Evolutionary conservation across 2,888 invertebrate species (phyloP).

Genomic region (Panopea generosa): DNA sequence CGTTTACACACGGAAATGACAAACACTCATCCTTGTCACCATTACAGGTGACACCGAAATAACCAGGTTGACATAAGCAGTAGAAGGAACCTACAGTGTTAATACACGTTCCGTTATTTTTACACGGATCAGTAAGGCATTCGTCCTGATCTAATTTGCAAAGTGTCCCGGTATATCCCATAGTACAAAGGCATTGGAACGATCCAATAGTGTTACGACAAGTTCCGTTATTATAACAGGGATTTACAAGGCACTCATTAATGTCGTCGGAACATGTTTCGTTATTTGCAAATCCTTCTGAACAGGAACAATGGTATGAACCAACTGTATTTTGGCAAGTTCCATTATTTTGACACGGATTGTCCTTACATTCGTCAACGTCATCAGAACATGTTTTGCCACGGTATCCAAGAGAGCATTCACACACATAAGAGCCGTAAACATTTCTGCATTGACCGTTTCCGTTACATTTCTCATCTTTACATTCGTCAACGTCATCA

Average conservation of each 20-base stretch:
- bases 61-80: no score
- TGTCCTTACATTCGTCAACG: constrained; percentile 26
- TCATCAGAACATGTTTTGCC: constrained; percentile 12
- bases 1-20: no score
- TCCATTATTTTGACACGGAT: constrained; percentile 22
- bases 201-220: constrained; percentile 27
- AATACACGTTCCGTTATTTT: no score
- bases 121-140: no score
- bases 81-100: neutral
- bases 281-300: constrained; percentile 9
- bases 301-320: constrained; percentile 14
- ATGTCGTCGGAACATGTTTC: constrained; percentile 28
- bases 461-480: neutral
- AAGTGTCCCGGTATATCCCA: constrained; percentile 7
- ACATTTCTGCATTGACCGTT: constrained; percentile 19
- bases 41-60: no score
- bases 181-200: constrained; percentile 22
- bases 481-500: constrained; percentile 16
- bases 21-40: no score
- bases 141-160: no score
- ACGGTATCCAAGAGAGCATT: neutral
- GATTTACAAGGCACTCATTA: constrained; percentile 26
- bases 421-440: constrained; percentile 8
- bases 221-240: constrained; percentile 22
- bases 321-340: constrained; percentile 19